phyloP scores from a whole-genome alignment of 2,888 invertebrate genomes.

The Apoda limacodes region DNA sequence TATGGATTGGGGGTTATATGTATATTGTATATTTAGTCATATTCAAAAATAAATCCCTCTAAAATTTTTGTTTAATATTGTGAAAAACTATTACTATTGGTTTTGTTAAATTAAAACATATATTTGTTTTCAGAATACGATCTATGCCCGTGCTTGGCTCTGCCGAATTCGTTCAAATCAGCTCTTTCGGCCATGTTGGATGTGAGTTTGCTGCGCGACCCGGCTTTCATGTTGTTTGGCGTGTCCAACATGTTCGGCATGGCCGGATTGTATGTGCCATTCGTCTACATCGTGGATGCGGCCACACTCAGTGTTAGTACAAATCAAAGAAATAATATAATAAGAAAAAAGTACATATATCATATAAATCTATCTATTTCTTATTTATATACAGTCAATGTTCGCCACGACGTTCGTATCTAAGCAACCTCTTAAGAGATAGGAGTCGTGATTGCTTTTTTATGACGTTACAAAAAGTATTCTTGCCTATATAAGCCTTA shows the following conservation, averaged over 20 bases:
- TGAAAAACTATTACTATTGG: no score
- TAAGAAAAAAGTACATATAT: neutral
- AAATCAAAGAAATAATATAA: neutral
- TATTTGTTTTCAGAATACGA: constrained; percentile 72
- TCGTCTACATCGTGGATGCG: constrained; percentile 91
- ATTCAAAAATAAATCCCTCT: no score
- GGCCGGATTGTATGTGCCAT: constrained; percentile 97
- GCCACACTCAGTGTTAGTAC: constrained; percentile 76
- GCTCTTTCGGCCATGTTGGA: constrained; percentile 93
- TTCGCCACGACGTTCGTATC: no score
- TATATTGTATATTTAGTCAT: no score
- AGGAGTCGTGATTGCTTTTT: no score
- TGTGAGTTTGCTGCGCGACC: constrained; percentile 86
- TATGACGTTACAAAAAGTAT: no score
- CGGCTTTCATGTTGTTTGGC: constrained; percentile 91
- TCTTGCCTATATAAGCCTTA: no score
- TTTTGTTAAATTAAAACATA: no score
- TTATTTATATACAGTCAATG: no score
- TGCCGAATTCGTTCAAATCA: constrained; percentile 85
- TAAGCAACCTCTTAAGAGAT: no score
- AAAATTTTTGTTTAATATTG: no score
- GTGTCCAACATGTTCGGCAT: constrained; percentile 97
- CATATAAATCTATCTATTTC: neutral
- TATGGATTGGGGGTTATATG: no score
- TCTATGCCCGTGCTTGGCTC: constrained; percentile 81